Evolutionary conservation across 2,888 invertebrate species (phyloP), one percentile per base, ranked within the genome.

Genomic region (Cetonia aurata): DNA sequence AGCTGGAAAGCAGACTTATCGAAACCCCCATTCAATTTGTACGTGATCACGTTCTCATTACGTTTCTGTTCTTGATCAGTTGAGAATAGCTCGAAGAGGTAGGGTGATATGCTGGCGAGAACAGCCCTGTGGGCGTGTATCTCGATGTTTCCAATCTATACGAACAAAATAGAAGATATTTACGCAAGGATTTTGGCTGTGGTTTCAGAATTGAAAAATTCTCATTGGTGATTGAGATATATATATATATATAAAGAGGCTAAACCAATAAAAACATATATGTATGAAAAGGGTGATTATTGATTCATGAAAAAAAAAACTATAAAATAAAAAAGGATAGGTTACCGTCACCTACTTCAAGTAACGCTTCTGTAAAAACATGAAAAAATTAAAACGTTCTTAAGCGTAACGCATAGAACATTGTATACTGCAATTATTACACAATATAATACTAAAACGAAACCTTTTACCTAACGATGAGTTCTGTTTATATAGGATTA

Each of bases 101-200:
- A 91, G 4, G 93, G 91, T 76, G 93, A 93, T 57, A 91, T 91
- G 76, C 93, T 92, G 3, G 93, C 94, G 77, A 95, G 86, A 71
- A 95, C 92, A 62, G 93, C 93, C 77, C 92, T 88, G 83, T 96
- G 96, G 12, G 91, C 92, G 74, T 90, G 89, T 60, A 93, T 87
- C 83, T 94, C 95, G 44, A 87, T 87, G 77, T 88, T 90, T 56
- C 89, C 92, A 77, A 91, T 88, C 90, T 90, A 82, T 68, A 37
- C 81, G 72, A 75, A 70, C 31, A 73, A 75, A 74, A 74, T 41
- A 78, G 77, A 77, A 10, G 17, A 62, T 72, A 59, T 66, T 53
- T 53, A 67, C 31, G 31, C 60, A 44, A 10, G 31, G 46, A 48
- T 44, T 17, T 50, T 25, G 65, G 53, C 57, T 57, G 8, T 9